These are phyloP conservation scores for Paradoxurus hermaphroditus DNA, from an alignment of 2,113 vertebrate genomes.

Conservation along the genomic window DNA sequence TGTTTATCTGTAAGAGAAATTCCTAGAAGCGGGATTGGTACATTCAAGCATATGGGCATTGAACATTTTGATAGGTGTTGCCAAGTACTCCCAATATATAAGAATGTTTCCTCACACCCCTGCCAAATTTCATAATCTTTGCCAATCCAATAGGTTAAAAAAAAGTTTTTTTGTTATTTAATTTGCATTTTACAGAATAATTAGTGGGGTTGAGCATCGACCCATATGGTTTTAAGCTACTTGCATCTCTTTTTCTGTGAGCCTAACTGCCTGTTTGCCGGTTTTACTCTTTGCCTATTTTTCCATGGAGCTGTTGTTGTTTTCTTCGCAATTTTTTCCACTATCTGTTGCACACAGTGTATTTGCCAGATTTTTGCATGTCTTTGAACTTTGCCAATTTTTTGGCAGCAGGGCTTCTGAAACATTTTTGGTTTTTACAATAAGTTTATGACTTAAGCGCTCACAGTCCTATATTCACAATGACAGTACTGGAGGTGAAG, in stretches of 20 bases:
- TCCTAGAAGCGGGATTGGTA: slow-evolving; percentile 56
- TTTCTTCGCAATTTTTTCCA: not conserved
- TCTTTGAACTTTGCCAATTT: not conserved
- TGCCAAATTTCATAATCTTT: slow-evolving; percentile 54
- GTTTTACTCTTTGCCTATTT: not conserved
- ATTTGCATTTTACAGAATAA: slow-evolving; percentile 68
- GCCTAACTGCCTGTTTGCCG: not conserved
- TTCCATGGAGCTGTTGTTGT: not conserved
- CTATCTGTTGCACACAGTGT: not conserved
- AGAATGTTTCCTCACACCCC: slow-evolving; percentile 48
- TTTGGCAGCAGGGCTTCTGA: not conserved
- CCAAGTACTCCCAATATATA: slow-evolving; percentile 54
- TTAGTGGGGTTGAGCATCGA: slow-evolving; percentile 52
- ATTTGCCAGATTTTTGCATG: not conserved
- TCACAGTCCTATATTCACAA: not conserved
- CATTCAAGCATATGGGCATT: slow-evolving; percentile 45
- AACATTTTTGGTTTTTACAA: not conserved
- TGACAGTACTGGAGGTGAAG: not conserved
- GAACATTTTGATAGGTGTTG: slow-evolving; percentile 49
- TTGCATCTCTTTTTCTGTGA: slow-evolving; percentile 10
- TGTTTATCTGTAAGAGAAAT: slow-evolving; percentile 35
- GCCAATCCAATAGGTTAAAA: slow-evolving; percentile 48
- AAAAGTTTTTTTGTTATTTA: slow-evolving; percentile 30
- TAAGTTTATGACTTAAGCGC: not conserved
- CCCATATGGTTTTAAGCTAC: slow-evolving; percentile 37